Evolutionary conservation across 2,797 vertebrate genomes (phyloP).

Genomic region (Cyclopterus lumpus): DNA sequence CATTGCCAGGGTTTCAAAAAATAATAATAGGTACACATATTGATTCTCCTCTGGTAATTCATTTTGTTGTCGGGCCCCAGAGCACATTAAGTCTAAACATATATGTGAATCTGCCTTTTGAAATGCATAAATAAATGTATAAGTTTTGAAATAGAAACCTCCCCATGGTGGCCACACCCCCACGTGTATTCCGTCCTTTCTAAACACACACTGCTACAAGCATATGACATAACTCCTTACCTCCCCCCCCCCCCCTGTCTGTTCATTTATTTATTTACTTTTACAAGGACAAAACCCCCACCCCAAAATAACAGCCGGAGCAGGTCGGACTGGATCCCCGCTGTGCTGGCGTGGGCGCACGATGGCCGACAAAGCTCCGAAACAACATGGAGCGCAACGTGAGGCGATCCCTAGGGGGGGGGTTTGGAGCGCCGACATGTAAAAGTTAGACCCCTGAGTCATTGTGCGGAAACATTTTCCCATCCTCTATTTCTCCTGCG

Average conservation of each 20-base stretch:
- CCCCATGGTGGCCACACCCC: not conserved
- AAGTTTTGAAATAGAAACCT: not conserved
- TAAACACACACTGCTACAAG: not conserved
- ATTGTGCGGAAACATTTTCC: conserved; percentile 10
- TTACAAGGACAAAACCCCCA: not conserved
- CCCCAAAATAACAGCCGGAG: conserved; percentile 20
- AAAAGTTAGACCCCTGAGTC: conserved; percentile 5
- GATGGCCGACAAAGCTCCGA: too few species aligned
- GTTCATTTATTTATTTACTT: conserved; percentile 9
- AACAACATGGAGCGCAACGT: not conserved
- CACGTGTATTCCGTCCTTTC: not conserved
- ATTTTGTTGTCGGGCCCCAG: not conserved
- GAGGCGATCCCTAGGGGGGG: not conserved
- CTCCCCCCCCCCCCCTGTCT: not conserved
- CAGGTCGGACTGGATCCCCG: conserved; percentile 23
- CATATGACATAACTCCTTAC: not conserved
- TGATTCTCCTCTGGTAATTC: too few species aligned
- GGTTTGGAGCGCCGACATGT: not conserved
- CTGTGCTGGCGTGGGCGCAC: not conserved
- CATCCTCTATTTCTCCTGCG: conserved; percentile 11
- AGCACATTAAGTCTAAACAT: not conserved
- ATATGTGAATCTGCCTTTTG: not conserved
- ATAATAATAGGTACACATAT: not conserved
- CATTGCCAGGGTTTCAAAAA: not conserved
- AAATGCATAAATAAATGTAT: not conserved